Conservation (phyloP, 2,888 invertebrate genomes). For the Catocala fraxini region DNA sequence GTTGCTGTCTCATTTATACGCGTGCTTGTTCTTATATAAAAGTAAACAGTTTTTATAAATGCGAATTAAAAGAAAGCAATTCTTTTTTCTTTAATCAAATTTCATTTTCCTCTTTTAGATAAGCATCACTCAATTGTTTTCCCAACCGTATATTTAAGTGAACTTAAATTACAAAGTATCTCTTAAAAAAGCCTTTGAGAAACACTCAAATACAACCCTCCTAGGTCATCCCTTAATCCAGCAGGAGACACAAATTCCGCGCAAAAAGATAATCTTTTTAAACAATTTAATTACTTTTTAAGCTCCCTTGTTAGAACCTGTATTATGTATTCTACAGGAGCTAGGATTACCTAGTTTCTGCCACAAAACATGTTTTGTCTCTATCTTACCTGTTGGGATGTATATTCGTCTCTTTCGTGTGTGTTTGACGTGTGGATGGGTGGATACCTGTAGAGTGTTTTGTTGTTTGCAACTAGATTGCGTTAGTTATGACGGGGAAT, state of each 20-base stretch:
- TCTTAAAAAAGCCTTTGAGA: not conserved
- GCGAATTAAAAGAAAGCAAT: too few species aligned
- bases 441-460: slow-evolving; percentile 41
- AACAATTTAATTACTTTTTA: slow-evolving; percentile 52
- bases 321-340: slow-evolving; percentile 59
- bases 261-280: slow-evolving; percentile 40
- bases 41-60: too few species aligned
- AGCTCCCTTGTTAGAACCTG: slow-evolving; percentile 49
- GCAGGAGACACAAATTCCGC: slow-evolving; percentile 29
- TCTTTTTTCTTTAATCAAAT: not conserved
- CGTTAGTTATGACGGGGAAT: slow-evolving; percentile 29
- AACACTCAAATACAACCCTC: not conserved
- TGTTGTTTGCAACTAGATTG: slow-evolving; percentile 28
- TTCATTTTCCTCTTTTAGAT: not conserved
- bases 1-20: too few species aligned
- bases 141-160: slow-evolving; percentile 1
- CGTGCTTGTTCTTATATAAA: too few species aligned
- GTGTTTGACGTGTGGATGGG: slow-evolving; percentile 25
- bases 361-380: slow-evolving; percentile 33
- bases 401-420: slow-evolving; percentile 28
- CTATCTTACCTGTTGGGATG: slow-evolving; percentile 14
- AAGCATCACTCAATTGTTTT: not conserved
- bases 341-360: slow-evolving; percentile 53
- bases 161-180: slow-evolving; percentile 4
- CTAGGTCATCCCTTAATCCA: slow-evolving; percentile 33